These are phyloP conservation scores for Gasteruption jaculator DNA, from an alignment of 2,888 invertebrate genomes.

Conservation along the genomic window DNA sequence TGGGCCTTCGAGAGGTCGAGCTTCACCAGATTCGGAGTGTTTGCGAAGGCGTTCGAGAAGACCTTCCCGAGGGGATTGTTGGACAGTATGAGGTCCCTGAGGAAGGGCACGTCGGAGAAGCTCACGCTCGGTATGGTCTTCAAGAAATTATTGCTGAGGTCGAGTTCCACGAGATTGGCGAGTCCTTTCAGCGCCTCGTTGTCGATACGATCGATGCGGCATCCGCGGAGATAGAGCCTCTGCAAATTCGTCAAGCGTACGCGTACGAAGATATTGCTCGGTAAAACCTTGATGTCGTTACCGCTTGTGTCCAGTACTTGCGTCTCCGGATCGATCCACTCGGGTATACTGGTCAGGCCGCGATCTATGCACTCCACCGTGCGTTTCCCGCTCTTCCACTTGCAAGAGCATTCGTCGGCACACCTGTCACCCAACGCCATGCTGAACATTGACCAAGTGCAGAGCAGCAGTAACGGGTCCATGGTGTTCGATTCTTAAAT, in stretches of 20 bases:
- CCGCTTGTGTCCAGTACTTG: slow-evolving; percentile 88
- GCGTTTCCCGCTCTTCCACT: slow-evolving; percentile 92
- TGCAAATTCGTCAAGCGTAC: slow-evolving; percentile 82
- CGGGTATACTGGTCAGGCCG: slow-evolving; percentile 78
- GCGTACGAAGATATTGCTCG: slow-evolving; percentile 76
- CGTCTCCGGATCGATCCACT: slow-evolving; percentile 80
- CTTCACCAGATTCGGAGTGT: slow-evolving; percentile 73
- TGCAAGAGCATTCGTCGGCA: slow-evolving; percentile 68
- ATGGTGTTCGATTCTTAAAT: too few species aligned
- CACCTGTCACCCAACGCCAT: slow-evolving; percentile 43
- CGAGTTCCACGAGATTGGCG: slow-evolving; percentile 85
- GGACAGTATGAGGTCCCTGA: slow-evolving; percentile 75
- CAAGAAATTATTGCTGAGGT: slow-evolving; percentile 79
- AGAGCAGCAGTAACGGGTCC: slow-evolving; percentile 7
- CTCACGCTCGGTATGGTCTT: slow-evolving; percentile 76
- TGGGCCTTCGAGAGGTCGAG: slow-evolving; percentile 81
- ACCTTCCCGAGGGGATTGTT: slow-evolving; percentile 80
- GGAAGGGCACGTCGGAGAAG: slow-evolving; percentile 73
- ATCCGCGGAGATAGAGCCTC: slow-evolving; percentile 77
- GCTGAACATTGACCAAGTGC: slow-evolving; percentile 21
- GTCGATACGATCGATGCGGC: slow-evolving; percentile 82
- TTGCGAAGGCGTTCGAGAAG: slow-evolving; percentile 69
- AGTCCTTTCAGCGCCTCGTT: slow-evolving; percentile 79
- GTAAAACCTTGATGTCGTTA: slow-evolving; percentile 79
- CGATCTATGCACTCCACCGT: slow-evolving; percentile 87